These are phyloP conservation scores for Apostichopus leukothele DNA, from an alignment of 53 echinoderm and acorn worm species.

Conservation along the genomic window DNA sequence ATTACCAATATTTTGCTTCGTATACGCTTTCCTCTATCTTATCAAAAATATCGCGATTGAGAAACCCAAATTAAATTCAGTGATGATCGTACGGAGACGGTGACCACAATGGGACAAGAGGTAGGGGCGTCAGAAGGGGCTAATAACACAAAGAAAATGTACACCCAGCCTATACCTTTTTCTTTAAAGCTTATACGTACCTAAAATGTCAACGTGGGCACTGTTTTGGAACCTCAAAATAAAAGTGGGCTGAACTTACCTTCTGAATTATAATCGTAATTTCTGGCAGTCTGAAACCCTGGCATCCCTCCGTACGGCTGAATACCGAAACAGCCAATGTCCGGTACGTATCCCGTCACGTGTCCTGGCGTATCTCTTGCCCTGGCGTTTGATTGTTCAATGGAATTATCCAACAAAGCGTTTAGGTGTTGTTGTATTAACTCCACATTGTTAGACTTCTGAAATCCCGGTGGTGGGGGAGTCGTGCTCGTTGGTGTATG, in stretches of 20 bases:
- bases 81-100: not conserved
- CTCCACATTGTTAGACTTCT: slow-evolving; percentile 65
- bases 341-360: not conserved
- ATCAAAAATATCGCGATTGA: too few species aligned
- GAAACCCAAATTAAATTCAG: too few species aligned
- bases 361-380: not conserved
- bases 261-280: not conserved
- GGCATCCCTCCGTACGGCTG: not conserved
- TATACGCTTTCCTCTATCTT: too few species aligned
- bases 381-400: slow-evolving; percentile 54
- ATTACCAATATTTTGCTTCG: too few species aligned
- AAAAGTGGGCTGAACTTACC: not conserved
- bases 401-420: slow-evolving; percentile 79
- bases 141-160: not conserved
- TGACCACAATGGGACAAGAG: not conserved
- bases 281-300: not conserved
- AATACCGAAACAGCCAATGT: not conserved
- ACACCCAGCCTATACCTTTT: too few species aligned
- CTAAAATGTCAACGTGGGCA: too few species aligned
- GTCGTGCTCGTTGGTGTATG: not conserved
- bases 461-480: slow-evolving; percentile 47
- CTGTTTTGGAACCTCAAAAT: too few species aligned
- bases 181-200: too few species aligned
- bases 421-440: slow-evolving; percentile 83
- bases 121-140: too few species aligned